phyloP scores from a whole-genome alignment of 2,888 invertebrate genomes.

The Mesopsocus fuscifrons region DNA sequence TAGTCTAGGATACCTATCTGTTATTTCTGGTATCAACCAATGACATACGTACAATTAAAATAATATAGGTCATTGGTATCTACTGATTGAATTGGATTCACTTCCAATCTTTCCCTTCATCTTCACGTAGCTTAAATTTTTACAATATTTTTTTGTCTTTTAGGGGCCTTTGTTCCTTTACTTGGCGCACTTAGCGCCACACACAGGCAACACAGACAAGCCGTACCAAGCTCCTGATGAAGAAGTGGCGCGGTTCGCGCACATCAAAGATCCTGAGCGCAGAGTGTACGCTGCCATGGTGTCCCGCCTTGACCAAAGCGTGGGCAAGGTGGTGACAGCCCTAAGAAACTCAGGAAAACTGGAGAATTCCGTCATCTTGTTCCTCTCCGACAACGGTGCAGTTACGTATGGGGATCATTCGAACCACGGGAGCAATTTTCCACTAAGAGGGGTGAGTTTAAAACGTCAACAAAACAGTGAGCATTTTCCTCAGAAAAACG shows the following conservation, averaged over 20 bases:
- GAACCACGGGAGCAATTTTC: slow-evolving; percentile 63
- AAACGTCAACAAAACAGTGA: no score
- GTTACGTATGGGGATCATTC: slow-evolving; percentile 48
- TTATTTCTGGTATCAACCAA: no score
- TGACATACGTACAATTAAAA: no score
- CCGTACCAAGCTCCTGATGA: slow-evolving; percentile 54
- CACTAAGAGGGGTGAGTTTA: slow-evolving; percentile 47
- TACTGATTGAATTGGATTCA: no score
- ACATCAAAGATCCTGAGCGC: slow-evolving; percentile 44
- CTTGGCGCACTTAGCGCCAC: slow-evolving; percentile 46
- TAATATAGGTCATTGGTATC: no score
- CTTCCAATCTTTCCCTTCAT: no score
- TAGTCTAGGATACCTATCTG: no score
- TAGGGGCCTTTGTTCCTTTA: slow-evolving; percentile 42
- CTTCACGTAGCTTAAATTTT: no score
- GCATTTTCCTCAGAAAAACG: no score
- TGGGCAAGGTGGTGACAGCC: slow-evolving; percentile 54
- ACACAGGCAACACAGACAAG: slow-evolving; percentile 39
- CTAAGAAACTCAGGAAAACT: slow-evolving; percentile 46
- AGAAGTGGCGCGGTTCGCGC: slow-evolving; percentile 41
- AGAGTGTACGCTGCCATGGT: slow-evolving; percentile 64
- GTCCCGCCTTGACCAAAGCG: slow-evolving; percentile 62
- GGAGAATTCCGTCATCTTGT: slow-evolving; percentile 64
- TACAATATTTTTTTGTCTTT: slow-evolving; percentile 17
- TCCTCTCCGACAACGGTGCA: slow-evolving; percentile 77